Evolutionary conservation across 30 jellyfish, hydroid and myxozoan species (phyloP), one percentile per base, ranked within the genome.

Genomic region (Pelagia noctiluca): DNA sequence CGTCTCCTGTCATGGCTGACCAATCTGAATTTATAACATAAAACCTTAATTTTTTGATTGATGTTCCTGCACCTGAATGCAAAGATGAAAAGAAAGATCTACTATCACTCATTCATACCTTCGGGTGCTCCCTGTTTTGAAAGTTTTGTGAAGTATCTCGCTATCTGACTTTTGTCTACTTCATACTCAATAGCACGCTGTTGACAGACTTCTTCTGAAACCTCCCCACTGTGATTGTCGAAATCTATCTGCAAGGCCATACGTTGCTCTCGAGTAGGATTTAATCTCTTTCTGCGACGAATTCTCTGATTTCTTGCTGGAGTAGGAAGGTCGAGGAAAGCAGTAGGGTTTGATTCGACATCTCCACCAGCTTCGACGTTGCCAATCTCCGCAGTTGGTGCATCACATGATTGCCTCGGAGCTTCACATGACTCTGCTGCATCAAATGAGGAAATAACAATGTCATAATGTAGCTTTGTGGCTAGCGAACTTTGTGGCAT

Each of bases 171-270:
- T 26, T 22, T 33, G 35, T 62, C 36, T 21, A 62, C 75, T 3
- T 37, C 75, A 23, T n/a, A 62, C 18, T 62, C 75, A 62, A 62
- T 23, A 21, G 75, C 75, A 22, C 75, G 75, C 28, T 62, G 42
- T 11, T 5, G 75, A 33, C 23, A 19, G 28, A 62, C 28, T 62
- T 30, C 29, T 2, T 62, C 75, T 22, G 75, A 37, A 0, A 62
- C 46, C 16, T 1, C 28, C 46, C 35, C 57, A 42, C 12, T 5
- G 16, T 42, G 16, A 8, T 42, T 8, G 16, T 42, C 57, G 57
- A 42, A 42, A 42, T 42, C 57, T 8, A 16, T 42, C 16, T 42
- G 8, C 57, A 42, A 16, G 8, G 16, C 16, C 16, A 8, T 42
- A 8, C 57, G 8, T 16, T 42, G 57, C 16, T 42, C 57, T 42